Base-by-base conservation (phyloP, 1,140 invertebrate species). In the Bathynomus jamesi region DNA sequence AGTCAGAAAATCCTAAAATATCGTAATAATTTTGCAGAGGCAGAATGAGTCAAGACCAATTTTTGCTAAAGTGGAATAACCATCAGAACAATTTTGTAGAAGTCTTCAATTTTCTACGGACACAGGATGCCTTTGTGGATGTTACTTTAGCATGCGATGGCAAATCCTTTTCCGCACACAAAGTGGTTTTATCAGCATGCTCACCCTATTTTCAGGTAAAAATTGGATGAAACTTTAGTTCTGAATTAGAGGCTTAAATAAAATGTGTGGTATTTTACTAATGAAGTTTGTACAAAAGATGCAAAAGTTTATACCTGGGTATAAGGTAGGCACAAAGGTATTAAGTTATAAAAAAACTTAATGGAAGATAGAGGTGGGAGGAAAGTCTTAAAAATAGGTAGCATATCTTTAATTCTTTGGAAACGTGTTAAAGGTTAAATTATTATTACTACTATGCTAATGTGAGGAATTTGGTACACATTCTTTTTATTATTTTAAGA, bases 131-230 rank as follows among this genome's bases (percentile, higher is more conserved):
- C n/a, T 78, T 80, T 68, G 78, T 79, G 31, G 82, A 83, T 71
- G 93, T 95, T 78, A 96, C 94, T 78, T 85, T 96, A 81, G 93
- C 93, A 70, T 95, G 93, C 84, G 92, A 94, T 81, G 92, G 92
- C 79, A 89, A 93, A 67, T 93, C 89, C 76, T 91, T 95, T 81
- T 92, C 93, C 82, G 93, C 93, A 78, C 94, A 96, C 84, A 93
- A 94, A 84, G 92, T 92, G 70, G 93, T 95, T 82, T 85, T 96
- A 66, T 95, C 93, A 65, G 93, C 94, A 77, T 95, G 93, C 85
- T 94, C 92, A 84, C 91, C 93, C 72, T 95, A 95, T 85, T 95
- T 96, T 84, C 75, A 76, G 71, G 75, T 73, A 31, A 61, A 65
- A 30, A 2, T 61, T 65, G 46, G n/a, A n/a, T n/a, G n/a, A n/a